Evolutionary conservation across 2,113 vertebrate species (phyloP).

Genomic region (Puntigrus tetrazona): DNA sequence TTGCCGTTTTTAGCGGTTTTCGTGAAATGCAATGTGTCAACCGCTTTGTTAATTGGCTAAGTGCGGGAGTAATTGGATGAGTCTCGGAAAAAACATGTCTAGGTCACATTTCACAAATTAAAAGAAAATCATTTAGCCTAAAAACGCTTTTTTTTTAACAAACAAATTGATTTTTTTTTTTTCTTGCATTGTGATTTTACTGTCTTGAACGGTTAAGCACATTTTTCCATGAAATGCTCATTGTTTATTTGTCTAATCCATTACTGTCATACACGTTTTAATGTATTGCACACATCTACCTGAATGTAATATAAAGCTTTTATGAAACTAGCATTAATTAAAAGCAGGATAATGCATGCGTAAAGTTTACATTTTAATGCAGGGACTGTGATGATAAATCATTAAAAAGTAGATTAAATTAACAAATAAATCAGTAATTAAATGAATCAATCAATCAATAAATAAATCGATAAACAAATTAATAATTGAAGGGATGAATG

Average conservation of each 20-base stretch:
- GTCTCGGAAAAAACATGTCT: background rate
- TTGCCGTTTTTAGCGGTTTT: constrained; percentile 55
- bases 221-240: background rate
- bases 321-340: background rate
- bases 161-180: background rate
- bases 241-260: background rate
- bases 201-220: background rate
- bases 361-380: background rate
- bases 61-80: constrained; percentile 74
- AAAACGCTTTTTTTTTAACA: background rate
- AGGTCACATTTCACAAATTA: background rate
- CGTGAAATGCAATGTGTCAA: constrained; percentile 63
- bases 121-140: background rate
- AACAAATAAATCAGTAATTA: no score
- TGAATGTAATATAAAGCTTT: background rate
- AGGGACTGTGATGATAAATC: background rate
- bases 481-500: no score
- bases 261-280: background rate
- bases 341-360: background rate
- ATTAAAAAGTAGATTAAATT: no score
- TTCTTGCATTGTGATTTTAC: background rate
- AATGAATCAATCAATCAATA: no score
- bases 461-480: no score
- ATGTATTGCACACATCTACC: background rate
- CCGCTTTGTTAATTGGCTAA: constrained; percentile 79